Evolutionary conservation across 1,140 invertebrate genomes (phyloP).

Genomic region (Mycetomoellerius zeteki): DNA sequence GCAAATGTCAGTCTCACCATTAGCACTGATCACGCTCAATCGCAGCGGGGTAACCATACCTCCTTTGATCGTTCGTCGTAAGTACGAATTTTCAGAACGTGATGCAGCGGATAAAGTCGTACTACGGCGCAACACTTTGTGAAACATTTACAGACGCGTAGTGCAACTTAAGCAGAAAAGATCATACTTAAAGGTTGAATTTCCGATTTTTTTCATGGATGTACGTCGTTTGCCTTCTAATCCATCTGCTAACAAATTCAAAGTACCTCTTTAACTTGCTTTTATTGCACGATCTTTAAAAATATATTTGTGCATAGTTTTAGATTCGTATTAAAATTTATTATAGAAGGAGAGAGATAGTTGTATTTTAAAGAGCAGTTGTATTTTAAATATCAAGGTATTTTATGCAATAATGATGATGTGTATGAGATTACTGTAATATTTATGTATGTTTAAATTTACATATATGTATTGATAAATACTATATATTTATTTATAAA

Average conservation of each 20-base stretch:
- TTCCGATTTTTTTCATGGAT: slow-evolving; percentile 38
- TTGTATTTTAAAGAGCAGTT: background rate
- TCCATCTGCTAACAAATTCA: background rate
- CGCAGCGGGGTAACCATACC: slow-evolving; percentile 55
- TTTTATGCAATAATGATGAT: background rate
- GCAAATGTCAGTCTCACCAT: slow-evolving; percentile 86
- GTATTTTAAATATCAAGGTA: background rate
- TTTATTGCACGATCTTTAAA: background rate
- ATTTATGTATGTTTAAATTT: too few species aligned
- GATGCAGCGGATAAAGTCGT: slow-evolving; percentile 63
- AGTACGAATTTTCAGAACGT: slow-evolving; percentile 71
- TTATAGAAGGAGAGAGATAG: background rate
- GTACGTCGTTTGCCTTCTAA: background rate
- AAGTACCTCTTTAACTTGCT: background rate
- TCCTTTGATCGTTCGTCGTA: slow-evolving; percentile 55
- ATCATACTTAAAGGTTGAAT: slow-evolving; percentile 50
- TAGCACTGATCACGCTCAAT: slow-evolving; percentile 84
- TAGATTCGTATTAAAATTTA: background rate
- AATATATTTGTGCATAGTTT: background rate
- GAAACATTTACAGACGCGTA: slow-evolving; percentile 57
- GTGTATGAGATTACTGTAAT: background rate
- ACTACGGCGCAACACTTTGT: slow-evolving; percentile 40
- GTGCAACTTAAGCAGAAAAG: slow-evolving; percentile 40
- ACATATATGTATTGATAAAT: too few species aligned
- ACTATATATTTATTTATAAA: too few species aligned